phyloP scores from a whole-genome alignment of 2,797 vertebrate genomes.

The Sebastiscus albofasciatus region DNA sequence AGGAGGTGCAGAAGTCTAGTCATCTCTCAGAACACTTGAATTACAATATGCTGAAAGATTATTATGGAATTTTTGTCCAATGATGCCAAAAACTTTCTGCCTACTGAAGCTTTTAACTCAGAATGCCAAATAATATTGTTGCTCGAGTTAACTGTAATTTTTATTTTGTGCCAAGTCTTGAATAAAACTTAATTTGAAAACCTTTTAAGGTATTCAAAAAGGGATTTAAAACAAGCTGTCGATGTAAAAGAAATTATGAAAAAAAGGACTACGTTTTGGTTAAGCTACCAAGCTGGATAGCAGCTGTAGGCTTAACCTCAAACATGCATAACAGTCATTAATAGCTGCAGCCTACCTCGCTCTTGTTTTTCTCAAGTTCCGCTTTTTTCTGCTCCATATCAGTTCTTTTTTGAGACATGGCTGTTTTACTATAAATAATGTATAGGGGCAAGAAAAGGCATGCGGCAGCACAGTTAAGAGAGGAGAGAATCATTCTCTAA shows the following conservation, averaged over 20 bases:
- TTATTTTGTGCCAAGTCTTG: neutral
- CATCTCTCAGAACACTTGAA: no score
- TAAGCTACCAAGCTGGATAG: neutral
- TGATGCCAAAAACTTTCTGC: rapidly evolving
- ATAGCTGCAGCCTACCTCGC: constrained; percentile 9
- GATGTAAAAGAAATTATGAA: neutral
- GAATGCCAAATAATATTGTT: neutral
- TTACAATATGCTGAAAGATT: no score
- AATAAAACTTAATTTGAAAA: neutral
- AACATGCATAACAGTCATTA: constrained; percentile 51
- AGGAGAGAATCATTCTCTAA: constrained; percentile 17
- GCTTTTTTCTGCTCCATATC: constrained; percentile 53
- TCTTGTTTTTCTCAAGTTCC: constrained; percentile 36
- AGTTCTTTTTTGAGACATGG: constrained; percentile 66
- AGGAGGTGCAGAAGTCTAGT: no score
- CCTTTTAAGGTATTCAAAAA: neutral
- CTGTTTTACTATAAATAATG: constrained; percentile 70
- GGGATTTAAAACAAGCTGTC: neutral
- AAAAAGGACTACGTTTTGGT: neutral
- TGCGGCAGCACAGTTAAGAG: constrained; percentile 23
- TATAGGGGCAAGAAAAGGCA: constrained; percentile 46
- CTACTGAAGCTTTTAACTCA: no score
- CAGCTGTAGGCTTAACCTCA: neutral
- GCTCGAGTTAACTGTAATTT: neutral
- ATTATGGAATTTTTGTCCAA: no score